Evolutionary conservation across 2,113 vertebrate genomes (phyloP).

Genomic region (Otolemur garnettii): DNA sequence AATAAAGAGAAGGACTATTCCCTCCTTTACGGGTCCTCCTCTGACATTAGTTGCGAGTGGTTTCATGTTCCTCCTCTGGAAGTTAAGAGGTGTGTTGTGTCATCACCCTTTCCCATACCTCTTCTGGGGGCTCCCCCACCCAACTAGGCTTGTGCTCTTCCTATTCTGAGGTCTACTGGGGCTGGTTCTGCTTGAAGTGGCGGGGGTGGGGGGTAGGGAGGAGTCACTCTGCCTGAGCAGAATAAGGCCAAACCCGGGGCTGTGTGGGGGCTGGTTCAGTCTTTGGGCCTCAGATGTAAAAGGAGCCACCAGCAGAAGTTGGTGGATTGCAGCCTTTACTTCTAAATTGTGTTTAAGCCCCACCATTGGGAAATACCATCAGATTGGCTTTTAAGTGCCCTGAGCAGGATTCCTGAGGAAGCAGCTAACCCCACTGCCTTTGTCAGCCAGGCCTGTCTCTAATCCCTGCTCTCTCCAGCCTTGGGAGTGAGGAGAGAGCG

Average conservation of each 20-base stretch:
- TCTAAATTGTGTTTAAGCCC: background rate
- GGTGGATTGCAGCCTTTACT: background rate
- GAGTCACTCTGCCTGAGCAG: background rate
- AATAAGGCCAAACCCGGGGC: no score
- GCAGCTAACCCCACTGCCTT: background rate
- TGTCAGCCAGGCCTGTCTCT: constrained; percentile 5
- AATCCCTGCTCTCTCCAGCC: background rate
- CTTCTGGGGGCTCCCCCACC: background rate
- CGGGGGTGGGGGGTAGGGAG: no score
- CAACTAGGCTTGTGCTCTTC: background rate
- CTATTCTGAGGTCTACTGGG: background rate
- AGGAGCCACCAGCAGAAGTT: background rate
- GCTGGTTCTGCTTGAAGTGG: background rate
- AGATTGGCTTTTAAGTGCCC: constrained; percentile 40
- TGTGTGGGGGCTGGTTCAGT: fast-evolving
- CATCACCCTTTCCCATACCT: no score
- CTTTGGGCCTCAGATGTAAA: background rate
- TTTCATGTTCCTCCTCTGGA: background rate
- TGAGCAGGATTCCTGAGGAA: constrained; percentile 56
- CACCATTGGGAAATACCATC: background rate
- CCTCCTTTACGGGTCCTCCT: background rate
- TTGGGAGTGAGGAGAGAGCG: background rate
- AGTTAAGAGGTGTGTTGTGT: background rate
- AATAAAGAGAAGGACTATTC: background rate
- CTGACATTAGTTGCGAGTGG: background rate